Base-by-base conservation (phyloP, 2,888 invertebrate genomes). In the Protodeltote pygarga region DNA sequence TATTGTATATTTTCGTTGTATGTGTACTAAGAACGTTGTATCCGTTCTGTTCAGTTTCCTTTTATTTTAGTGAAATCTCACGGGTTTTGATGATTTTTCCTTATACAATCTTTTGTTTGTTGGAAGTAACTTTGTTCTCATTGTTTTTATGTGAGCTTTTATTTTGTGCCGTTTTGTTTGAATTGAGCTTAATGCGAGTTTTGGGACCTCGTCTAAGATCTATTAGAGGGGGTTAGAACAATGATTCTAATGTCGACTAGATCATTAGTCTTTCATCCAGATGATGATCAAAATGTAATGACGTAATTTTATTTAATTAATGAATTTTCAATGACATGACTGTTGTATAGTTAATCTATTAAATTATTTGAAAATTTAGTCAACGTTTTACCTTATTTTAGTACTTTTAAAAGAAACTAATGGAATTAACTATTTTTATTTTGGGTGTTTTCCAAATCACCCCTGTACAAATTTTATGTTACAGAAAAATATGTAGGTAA, bases 51-150 rank as follows among this genome's bases (percentile, higher is more conserved):
- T 60, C 21, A 28, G 32, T 47, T 49, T 5, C 29, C 48, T 51
- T 65, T 58, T 68, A 68, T 68, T 60, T 60, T 29, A 55, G 41
- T 55, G 41, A 67, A 65, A 55, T 67, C 67, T 58, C 65, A 50
- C 23, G 61, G 58, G 61, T 40, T 62, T 51, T 29, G 57, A 49
- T 58, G 49, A 59, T 68, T 58, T 58, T 59, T 68, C 50, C 55
- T 57, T 50, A 40, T 49, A 50, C 39, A 46, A 37, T 54, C 54
- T 68, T 64, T 67, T 67, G 69, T 67, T 68, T 41, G 41, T 34
- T 28, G 41, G 35, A 14, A 51, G n/a, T 51, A 53, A 63, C 27
- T 41, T 46, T 46, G 27, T 29, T 47, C 32, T 31, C 39, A 47
- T 55, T 61, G 51, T 61, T 47, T 61, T 49, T 49, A 42, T 37